These are phyloP conservation scores for Philopotamus ludificatus DNA, from an alignment of 1,140 invertebrate species.

Conservation along the genomic window DNA sequence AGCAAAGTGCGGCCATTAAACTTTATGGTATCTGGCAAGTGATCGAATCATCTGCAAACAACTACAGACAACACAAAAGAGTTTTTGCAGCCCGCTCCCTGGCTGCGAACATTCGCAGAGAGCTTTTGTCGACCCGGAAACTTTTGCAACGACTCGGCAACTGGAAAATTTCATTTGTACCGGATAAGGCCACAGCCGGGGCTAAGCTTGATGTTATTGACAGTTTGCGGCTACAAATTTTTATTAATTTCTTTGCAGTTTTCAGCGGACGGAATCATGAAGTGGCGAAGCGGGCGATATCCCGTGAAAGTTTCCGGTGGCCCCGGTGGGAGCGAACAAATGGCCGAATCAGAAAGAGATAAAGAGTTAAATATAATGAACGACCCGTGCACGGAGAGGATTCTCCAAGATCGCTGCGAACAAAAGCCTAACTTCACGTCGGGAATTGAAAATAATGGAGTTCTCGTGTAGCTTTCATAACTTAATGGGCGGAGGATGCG, in stretches of 20 bases:
- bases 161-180: neutral
- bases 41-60: constrained; percentile 20
- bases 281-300: neutral
- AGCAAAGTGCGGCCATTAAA: constrained; percentile 11
- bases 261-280: constrained; percentile 10
- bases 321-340: constrained; percentile 19
- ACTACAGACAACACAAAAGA: neutral
- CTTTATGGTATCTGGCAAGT: neutral
- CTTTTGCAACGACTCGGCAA: neutral
- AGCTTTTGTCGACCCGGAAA: neutral
- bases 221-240: neutral
- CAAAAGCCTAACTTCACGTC: constrained; percentile 22
- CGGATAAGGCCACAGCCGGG: neutral
- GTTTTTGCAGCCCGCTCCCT: neutral
- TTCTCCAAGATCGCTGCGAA: neutral
- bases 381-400: neutral
- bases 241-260: too few relatives aligned
- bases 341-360: constrained; percentile 14
- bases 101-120: too few relatives aligned
- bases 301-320: neutral
- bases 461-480: constrained; percentile 40
- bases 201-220: neutral
- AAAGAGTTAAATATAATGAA: constrained; percentile 15
- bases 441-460: constrained; percentile 36
- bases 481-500: constrained; percentile 37